Conservation (phyloP, 2,888 invertebrate genomes). For the Ochlodes sylvanus region DNA sequence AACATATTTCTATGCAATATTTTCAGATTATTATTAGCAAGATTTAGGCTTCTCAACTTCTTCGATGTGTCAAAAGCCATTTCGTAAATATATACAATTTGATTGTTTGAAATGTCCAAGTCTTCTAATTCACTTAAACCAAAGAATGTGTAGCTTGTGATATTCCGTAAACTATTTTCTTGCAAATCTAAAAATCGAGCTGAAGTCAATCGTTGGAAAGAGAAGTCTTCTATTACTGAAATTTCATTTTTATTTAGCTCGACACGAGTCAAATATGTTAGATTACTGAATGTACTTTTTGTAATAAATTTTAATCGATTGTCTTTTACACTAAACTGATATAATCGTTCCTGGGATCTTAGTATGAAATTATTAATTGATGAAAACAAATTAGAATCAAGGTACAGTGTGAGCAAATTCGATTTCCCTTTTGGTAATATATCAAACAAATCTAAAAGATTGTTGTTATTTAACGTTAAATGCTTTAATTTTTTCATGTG, state of each 20-base stretch:
- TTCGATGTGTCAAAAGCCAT: constrained; percentile 91
- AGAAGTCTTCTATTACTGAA: constrained; percentile 91
- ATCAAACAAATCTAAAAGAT: constrained; percentile 90
- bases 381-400: constrained; percentile 91
- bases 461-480: constrained; percentile 93
- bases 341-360: constrained; percentile 91
- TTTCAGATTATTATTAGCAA: constrained; percentile 91
- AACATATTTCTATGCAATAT: constrained; percentile 90
- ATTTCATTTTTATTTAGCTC: constrained; percentile 93
- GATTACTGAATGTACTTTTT: constrained; percentile 89
- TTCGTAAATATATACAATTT: constrained; percentile 88
- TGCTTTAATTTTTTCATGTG: constrained; percentile 91
- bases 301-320: constrained; percentile 90
- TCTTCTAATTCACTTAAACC: constrained; percentile 92
- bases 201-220: constrained; percentile 90
- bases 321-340: constrained; percentile 92
- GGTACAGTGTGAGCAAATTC: constrained; percentile 89
- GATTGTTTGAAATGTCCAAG: constrained; percentile 90
- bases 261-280: constrained; percentile 89
- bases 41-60: constrained; percentile 90
- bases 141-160: constrained; percentile 90
- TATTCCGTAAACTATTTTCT: constrained; percentile 88
- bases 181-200: constrained; percentile 92
- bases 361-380: constrained; percentile 91
- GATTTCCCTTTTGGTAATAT: constrained; percentile 90